Percentiles rank a stretch among this genome's conserved stretches.
Conservation (phyloP, 1,140 invertebrate genomes). For the Hyles euphorbiae region DNA sequence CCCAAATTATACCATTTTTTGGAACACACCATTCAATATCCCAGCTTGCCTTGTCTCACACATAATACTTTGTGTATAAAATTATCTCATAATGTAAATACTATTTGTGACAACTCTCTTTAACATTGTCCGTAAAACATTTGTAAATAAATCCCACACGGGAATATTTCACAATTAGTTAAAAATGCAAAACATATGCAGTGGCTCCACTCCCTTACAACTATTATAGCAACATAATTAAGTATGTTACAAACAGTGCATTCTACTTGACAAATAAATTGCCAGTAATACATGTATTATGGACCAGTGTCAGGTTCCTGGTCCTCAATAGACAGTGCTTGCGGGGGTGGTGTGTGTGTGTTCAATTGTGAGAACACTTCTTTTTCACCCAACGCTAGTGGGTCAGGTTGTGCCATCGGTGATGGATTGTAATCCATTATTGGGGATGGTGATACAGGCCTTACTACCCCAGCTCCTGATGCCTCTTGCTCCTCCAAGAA, state of each 20-base stretch:
- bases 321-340: conserved; percentile 55
- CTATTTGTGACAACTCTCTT: too few species aligned
- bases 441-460: conserved; percentile 62
- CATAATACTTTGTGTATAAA: too few species aligned
- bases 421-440: conserved; percentile 66
- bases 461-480: conserved; percentile 49
- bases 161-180: too few species aligned
- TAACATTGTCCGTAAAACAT: too few species aligned
- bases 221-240: neutral
- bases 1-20: too few species aligned
- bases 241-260: conserved; percentile 35
- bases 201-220: neutral
- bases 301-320: conserved; percentile 55
- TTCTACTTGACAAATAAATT: conserved; percentile 33
- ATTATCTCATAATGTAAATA: too few species aligned
- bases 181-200: too few species aligned
- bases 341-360: conserved; percentile 49
- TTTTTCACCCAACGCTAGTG: conserved; percentile 66
- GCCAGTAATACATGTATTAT: conserved; percentile 56
- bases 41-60: too few species aligned
- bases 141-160: too few species aligned
- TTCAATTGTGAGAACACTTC: conserved; percentile 71
- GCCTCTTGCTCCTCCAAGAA: conserved; percentile 89
- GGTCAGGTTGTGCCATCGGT: conserved; percentile 64
- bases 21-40: too few species aligned